Base-by-base conservation (phyloP, 2,113 vertebrate genomes). In the Perccottus glenii region DNA sequence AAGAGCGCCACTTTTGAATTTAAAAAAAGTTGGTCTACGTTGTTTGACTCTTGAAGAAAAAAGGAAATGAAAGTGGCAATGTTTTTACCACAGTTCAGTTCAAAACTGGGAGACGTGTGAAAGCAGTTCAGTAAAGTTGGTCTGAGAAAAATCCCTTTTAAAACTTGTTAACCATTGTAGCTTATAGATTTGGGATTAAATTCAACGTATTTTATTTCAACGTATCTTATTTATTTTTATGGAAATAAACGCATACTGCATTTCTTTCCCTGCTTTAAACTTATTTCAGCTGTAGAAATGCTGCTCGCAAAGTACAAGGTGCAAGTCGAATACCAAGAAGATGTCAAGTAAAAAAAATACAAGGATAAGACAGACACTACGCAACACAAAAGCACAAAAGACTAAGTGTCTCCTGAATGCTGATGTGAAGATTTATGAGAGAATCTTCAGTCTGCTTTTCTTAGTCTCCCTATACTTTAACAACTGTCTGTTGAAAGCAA, bases 1-100 rank as follows among this genome's bases (percentile, higher is more conserved):
- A 89, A 81, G 53, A 15, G 89, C 86, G 83, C 55, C 75, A 89
- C 45, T 70, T 91, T 92, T 90, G 47, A 84, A 93, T 84, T 71
- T 16, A 0, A n/a, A 1, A 11, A 9, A 40, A 12, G 7, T 4
- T 4, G 6, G 15, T 15, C 4, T 9, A 0, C 19, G 46, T 14
- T 50, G 12, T 89, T 87, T 89, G 86, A 87, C 73, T 66, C 32
- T 5, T 43, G 2, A 36, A 19, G 36, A 52, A 73, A 75, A 78
- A 58, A 71, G 78, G 90, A 92, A 92, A 73, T 69, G 73, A 85
- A 62, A 84, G 52, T 2, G 44, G 45, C 46, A 7, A 16, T 42
- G 36, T 5, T 65, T 66, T 64, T 2, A 4, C 42, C 19, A 63
- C 27, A 42, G 14, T 19, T 60, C 5, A 16, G 60, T 62, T 75